phyloP scores from a whole-genome alignment of 2,797 vertebrate species.

The Sylvia borin region DNA sequence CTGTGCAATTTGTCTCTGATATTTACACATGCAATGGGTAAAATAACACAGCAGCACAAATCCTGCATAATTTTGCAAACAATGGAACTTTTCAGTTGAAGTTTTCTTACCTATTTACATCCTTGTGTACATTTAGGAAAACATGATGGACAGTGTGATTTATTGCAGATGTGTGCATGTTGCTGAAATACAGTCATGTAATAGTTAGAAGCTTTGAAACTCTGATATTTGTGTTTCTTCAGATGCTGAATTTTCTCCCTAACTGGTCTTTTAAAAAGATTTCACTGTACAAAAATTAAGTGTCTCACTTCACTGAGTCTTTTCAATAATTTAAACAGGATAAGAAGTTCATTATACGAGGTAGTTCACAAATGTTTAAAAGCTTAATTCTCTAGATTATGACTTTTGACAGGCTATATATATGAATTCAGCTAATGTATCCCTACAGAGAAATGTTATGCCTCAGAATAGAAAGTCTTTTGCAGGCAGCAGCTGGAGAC shows the following conservation, averaged over 20 bases:
- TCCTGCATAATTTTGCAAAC: background rate
- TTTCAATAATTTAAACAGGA: background rate
- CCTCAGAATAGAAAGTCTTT: background rate
- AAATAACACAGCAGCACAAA: background rate
- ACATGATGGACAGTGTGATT: background rate
- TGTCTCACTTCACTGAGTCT: background rate
- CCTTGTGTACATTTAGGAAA: background rate
- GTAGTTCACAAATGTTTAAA: conserved; percentile 9
- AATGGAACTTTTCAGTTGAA: background rate
- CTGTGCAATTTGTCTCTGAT: background rate
- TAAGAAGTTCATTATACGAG: background rate
- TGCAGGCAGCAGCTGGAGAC: conserved; percentile 7
- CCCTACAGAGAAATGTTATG: background rate
- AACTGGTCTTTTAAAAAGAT: conserved; percentile 6
- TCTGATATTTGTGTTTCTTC: background rate
- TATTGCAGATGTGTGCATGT: background rate
- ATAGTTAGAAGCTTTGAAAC: background rate
- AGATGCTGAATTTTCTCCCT: conserved; percentile 14
- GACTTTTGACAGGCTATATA: background rate
- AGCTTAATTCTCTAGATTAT: conserved; percentile 19
- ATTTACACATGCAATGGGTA: background rate
- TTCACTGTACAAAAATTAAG: conserved; percentile 33
- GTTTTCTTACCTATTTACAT: background rate
- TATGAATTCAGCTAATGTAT: background rate
- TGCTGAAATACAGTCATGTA: background rate